phyloP scores from a whole-genome alignment of 2,888 invertebrate species.

The Lasioglossum lativentre region DNA sequence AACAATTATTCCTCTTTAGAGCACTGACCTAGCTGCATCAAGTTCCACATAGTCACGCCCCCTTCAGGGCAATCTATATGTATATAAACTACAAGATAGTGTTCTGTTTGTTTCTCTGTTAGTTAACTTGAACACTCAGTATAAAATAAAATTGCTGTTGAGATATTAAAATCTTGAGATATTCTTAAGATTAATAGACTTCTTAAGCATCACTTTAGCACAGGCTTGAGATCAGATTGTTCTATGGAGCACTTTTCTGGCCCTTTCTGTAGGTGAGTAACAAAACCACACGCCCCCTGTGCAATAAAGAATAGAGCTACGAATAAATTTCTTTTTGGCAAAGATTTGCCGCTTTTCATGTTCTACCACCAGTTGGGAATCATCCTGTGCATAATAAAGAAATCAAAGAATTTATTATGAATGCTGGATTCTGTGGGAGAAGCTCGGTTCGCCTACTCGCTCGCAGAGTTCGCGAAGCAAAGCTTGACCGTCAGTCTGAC shows the following conservation, averaged over 20 bases:
- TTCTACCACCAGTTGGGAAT: not conserved
- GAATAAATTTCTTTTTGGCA: not conserved
- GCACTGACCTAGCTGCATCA: no score
- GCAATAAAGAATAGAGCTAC: not conserved
- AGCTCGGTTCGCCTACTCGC: slow-evolving; percentile 22
- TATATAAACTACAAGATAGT: no score
- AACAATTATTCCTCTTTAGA: no score
- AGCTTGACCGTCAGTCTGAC: not conserved
- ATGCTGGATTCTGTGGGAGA: not conserved
- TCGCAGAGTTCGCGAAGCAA: slow-evolving; percentile 41
- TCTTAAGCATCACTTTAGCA: no score
- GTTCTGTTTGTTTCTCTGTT: no score
- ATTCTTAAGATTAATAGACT: no score
- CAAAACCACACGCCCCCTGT: not conserved
- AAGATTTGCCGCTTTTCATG: not conserved
- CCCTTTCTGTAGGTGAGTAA: not conserved
- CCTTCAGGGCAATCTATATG: no score
- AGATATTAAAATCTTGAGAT: no score
- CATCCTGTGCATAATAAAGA: not conserved
- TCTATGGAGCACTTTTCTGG: not conserved
- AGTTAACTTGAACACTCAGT: no score
- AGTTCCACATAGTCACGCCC: no score
- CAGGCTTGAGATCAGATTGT: no score
- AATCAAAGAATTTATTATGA: not conserved
- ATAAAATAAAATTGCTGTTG: no score